Percentiles rank a stretch among this genome's conserved stretches.
These are phyloP conservation scores for Drosophila heteroneura DNA, from an alignment of 2,888 invertebrate species.

Conservation along the genomic window DNA sequence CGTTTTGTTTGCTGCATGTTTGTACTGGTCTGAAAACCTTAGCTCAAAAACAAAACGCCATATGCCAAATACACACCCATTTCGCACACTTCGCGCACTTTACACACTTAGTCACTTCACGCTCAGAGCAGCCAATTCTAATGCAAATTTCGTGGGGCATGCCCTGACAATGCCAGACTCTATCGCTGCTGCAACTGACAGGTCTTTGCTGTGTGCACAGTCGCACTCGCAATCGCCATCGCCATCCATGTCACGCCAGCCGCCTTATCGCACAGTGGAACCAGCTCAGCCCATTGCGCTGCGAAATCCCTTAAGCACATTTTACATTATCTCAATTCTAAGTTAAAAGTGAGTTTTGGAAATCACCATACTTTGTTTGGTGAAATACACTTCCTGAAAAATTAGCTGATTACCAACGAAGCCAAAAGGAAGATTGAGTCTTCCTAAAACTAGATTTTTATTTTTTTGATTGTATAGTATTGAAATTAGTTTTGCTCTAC, in stretches of 20 bases:
- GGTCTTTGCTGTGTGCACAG: conserved; percentile 22
- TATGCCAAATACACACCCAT: conserved; percentile 50
- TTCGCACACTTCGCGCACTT: conserved; percentile 15
- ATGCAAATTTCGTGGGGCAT: conserved; percentile 58
- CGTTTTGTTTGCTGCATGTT: background rate
- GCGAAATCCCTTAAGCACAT: background rate
- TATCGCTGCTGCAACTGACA: conserved; percentile 65
- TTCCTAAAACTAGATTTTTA: too few relatives aligned
- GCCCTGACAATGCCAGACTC: conserved; percentile 43
- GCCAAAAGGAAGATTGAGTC: too few relatives aligned
- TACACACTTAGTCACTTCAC: conserved; percentile 13
- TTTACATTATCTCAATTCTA: background rate
- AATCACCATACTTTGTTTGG: too few relatives aligned
- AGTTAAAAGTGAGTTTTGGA: too few relatives aligned
- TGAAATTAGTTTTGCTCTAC: background rate
- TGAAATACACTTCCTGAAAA: too few relatives aligned
- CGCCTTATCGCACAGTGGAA: conserved; percentile 12
- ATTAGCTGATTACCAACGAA: too few relatives aligned
- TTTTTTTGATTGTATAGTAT: background rate
- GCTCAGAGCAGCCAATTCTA: conserved; percentile 30
- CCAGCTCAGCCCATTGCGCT: background rate
- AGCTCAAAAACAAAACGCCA: conserved; percentile 11
- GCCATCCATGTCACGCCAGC: conserved; percentile 7
- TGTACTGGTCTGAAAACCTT: background rate
- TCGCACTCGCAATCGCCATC: conserved; percentile 11